Conservation (phyloP, 1,140 invertebrate genomes). For the Periplaneta americana region DNA sequence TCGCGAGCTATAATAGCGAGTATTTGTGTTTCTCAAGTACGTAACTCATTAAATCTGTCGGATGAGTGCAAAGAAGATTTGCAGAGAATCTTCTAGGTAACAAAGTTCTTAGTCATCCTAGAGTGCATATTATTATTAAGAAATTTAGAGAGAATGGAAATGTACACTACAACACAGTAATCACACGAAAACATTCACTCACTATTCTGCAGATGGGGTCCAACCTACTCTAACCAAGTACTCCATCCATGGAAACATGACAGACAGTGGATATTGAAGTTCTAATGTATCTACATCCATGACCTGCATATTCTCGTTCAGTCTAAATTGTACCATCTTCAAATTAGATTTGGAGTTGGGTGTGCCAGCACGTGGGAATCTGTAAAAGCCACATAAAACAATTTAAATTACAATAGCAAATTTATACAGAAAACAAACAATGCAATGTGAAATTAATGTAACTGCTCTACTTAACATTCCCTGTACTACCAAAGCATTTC, state of each 20-base stretch:
- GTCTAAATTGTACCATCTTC: constrained; percentile 80
- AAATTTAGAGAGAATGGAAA: too few relatives aligned
- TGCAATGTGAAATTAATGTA: too few relatives aligned
- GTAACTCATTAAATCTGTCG: too few relatives aligned
- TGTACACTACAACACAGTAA: neutral
- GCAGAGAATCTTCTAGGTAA: too few relatives aligned
- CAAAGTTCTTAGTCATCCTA: too few relatives aligned
- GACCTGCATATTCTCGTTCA: constrained; percentile 59
- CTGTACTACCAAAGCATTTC: neutral
- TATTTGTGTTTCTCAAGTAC: too few relatives aligned
- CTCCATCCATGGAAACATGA: constrained; percentile 86
- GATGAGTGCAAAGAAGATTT: too few relatives aligned
- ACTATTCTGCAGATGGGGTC: constrained; percentile 85
- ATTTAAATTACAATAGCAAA: too few relatives aligned
- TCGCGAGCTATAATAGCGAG: too few relatives aligned
- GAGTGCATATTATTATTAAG: too few relatives aligned
- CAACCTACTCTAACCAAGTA: constrained; percentile 92
- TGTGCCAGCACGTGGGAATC: constrained; percentile 88
- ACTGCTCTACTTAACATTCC: constrained; percentile 28
- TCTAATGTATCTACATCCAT: constrained; percentile 61
- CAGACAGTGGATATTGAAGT: constrained; percentile 62
- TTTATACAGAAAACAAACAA: too few relatives aligned
- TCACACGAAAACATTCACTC: constrained; percentile 35
- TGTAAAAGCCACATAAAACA: constrained; percentile 27
- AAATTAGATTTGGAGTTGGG: constrained; percentile 85